phyloP scores from a whole-genome alignment of 1,140 invertebrate genomes.

The Drosophila subpulchrella region DNA sequence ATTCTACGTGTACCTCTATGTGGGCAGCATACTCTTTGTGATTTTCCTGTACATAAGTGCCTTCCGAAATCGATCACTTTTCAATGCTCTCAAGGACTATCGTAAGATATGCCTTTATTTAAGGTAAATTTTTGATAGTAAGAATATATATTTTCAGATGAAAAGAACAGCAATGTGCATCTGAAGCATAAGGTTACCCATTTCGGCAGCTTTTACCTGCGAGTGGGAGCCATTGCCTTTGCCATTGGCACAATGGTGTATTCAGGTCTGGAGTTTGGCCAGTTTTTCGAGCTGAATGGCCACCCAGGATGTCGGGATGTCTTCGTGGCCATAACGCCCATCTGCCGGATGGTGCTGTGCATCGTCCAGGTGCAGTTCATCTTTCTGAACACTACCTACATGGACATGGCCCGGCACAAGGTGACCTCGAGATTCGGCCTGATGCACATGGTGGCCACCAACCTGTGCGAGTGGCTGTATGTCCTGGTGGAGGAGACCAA shows the following conservation, averaged over 20 bases:
- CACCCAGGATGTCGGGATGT: conserved; percentile 89
- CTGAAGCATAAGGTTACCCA: conserved; percentile 85
- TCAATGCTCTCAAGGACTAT: conserved; percentile 84
- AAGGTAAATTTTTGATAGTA: too few species aligned
- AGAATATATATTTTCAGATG: conserved; percentile 49
- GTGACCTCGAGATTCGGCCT: conserved; percentile 94
- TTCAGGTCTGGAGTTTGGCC: conserved; percentile 93
- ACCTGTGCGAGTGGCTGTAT: conserved; percentile 96
- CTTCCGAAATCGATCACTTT: conserved; percentile 87
- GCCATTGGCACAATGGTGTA: conserved; percentile 97
- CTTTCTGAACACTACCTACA: conserved; percentile 85
- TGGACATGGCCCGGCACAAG: conserved; percentile 95
- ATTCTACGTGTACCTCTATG: conserved; percentile 93
- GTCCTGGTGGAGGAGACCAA: conserved; percentile 93
- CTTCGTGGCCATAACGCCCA: conserved; percentile 90
- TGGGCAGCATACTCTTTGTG: conserved; percentile 90
- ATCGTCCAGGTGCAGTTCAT: conserved; percentile 98
- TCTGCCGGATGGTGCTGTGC: conserved; percentile 94
- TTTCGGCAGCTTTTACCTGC: conserved; percentile 94
- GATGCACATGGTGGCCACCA: conserved; percentile 97
- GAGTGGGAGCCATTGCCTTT: conserved; percentile 95
- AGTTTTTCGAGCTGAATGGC: conserved; percentile 92
- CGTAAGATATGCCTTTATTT: conserved; percentile 67
- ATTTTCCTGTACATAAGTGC: conserved; percentile 90
- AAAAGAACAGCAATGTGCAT: conserved; percentile 76